These are phyloP conservation scores for Cygnus buccinator DNA, from an alignment of 2,113 vertebrate genomes.

Conservation along the genomic window DNA sequence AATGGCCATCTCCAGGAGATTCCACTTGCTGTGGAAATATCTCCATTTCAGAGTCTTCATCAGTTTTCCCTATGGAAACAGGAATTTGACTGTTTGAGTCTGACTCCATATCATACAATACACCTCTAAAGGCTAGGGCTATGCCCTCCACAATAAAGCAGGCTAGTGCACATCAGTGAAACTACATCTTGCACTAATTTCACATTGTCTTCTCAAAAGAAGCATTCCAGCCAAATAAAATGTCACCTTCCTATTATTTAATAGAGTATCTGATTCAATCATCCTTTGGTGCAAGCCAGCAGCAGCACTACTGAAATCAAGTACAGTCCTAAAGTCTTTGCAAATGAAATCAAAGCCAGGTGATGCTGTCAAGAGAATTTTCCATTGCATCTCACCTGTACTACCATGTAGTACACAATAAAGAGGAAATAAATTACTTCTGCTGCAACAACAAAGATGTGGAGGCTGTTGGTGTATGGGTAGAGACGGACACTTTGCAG, in stretches of 20 bases:
- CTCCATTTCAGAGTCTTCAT: slow-evolving; percentile 84
- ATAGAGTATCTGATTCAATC: background rate
- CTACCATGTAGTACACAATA: slow-evolving; percentile 90
- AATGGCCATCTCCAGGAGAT: slow-evolving; percentile 88
- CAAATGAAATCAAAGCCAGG: background rate
- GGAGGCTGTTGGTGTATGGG: slow-evolving; percentile 86
- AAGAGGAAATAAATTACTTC: slow-evolving; percentile 92
- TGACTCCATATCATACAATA: background rate
- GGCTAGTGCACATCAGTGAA: background rate
- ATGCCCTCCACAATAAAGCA: background rate
- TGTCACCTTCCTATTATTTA: background rate
- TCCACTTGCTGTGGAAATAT: slow-evolving; percentile 91
- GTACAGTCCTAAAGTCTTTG: background rate
- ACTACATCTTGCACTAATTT: background rate
- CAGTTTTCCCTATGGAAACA: slow-evolving; percentile 82
- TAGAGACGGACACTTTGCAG: slow-evolving; percentile 90
- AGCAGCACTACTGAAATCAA: background rate
- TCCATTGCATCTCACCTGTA: slow-evolving; percentile 82
- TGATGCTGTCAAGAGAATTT: background rate
- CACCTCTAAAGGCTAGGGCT: background rate
- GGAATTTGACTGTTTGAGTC: background rate
- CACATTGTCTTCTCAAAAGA: background rate
- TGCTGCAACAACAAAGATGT: slow-evolving; percentile 90
- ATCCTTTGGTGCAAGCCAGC: background rate
- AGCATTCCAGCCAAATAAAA: background rate